Evolutionary conservation across 1,140 invertebrate genomes (phyloP).

Genomic region (Diuraphis noxia): DNA sequence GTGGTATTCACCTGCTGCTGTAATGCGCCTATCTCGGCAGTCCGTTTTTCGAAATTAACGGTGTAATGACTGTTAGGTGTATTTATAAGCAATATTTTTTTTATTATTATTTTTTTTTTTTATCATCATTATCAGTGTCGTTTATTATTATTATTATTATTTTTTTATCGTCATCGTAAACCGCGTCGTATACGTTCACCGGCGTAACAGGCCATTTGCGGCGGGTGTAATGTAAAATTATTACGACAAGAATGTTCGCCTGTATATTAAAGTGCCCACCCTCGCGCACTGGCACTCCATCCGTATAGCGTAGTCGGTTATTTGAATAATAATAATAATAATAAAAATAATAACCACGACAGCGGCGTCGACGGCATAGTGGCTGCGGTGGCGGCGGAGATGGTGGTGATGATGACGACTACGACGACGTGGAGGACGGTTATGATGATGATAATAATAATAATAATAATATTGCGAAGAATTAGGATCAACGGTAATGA

Average conservation of each 20-base stretch:
- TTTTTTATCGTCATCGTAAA: slow-evolving; percentile 18
- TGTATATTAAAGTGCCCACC: slow-evolving; percentile 2
- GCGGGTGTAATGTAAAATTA: slow-evolving; percentile 35
- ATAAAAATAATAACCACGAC: neutral
- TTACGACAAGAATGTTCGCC: slow-evolving; percentile 39
- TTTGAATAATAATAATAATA: slow-evolving; percentile 42
- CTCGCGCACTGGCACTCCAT: neutral
- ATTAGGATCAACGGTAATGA: slow-evolving; percentile 49
- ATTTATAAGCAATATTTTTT: slow-evolving; percentile 38
- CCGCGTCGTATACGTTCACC: neutral
- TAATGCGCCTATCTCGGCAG: neutral
- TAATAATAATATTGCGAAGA: slow-evolving; percentile 37
- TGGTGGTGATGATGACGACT: neutral
- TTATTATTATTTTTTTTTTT: slow-evolving; percentile 44
- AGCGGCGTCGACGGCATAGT: neutral
- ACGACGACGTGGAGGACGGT: neutral
- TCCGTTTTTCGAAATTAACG: neutral
- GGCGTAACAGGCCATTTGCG: slow-evolving; percentile 41
- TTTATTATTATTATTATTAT: slow-evolving; percentile 6
- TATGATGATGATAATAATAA: neutral
- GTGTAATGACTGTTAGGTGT: slow-evolving; percentile 16
- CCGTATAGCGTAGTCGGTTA: neutral
- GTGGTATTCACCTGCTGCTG: slow-evolving; percentile 13
- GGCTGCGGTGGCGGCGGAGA: neutral
- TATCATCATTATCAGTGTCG: slow-evolving; percentile 36